Evolutionary conservation across 2,888 invertebrate genomes (phyloP), one percentile per base, ranked within the genome.

Genomic region (Alsophila aescularia): DNA sequence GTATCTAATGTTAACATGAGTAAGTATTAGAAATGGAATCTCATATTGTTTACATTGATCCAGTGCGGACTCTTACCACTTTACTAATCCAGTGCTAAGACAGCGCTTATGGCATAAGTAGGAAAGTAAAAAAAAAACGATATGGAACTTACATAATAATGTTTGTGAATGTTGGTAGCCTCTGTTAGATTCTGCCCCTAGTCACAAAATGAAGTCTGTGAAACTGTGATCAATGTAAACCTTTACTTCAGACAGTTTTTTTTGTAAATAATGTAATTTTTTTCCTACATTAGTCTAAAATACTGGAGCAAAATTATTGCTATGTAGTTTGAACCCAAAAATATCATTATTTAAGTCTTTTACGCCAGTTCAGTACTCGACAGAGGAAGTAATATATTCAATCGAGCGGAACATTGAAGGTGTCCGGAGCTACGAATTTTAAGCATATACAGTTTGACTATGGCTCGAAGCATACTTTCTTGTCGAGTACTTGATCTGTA

Each of bases 21-120:
- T 45, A 42, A 51, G 50, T 57, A 57, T 60, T 53, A 53, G 9
- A 48, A 37, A 41, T 39, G 31, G 58, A 58, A 62, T 60, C 60
- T 62, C 58, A 10, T 32, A 52, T 45, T 36, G 27, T 49, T 52
- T 45, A 35, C 40, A 24, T 49, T 16, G 49, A 29, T 35, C 24
- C 27, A 35, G 49, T 27, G 12, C 32, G 6, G 27, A 24, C 18
- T 15, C 12, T 21, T 21, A 21, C 6, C 21, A 40, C 24, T 40
- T 9, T 27, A 40, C 40, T 24, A 39, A 24, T 24, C 39, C 2
- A 34, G 6, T 21, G 21, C 21, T 21, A 5, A 21, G 6, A 3
- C 29, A 29, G 8, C 29, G n/a, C 24, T 29, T 10, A 10, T 8
- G 9, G 8, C 27, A 9, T 9, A n/a, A n/a, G n/a, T n/a, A n/a